Base-by-base conservation (phyloP, 2,113 vertebrate genomes). In the Herpailurus yagouaroundi region DNA sequence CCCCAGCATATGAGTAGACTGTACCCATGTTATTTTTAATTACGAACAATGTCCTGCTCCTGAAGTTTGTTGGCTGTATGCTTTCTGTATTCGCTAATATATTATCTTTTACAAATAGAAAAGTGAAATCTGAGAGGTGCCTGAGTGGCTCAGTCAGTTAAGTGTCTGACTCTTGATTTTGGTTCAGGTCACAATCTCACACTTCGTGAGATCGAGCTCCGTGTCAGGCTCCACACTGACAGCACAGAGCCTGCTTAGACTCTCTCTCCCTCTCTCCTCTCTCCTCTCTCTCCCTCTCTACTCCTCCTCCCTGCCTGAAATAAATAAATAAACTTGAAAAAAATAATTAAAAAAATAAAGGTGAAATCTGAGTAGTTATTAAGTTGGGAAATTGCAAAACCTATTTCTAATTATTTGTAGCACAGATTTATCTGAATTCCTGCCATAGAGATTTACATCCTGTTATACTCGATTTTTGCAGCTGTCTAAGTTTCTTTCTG, bases 401-500 rank as follows among this genome's bases (percentile, higher is more conserved):
- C 84, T 14, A 7, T 48, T 71, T 95, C 69, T 69, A 74, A 77
- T 96, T 45, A 55, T 36, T 48, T 31, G 4, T 93, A 66, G 64
- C 27, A 77, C 21, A 89, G 38, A 18, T 91, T 91, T 86, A 15
- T 41, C 73, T 64, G 73, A 36, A 79, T 82, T 94, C 50, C 93
- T 94, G 60, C 60, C 36, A 23, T 38, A 69, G 50, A 88, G 57
- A 63, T 80, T 45, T 68, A 57, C 36, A 38, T 86, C 77, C n/a
- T 52, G 9, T 77, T 83, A 14, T 31, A 25, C 57, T 84, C 23
- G 19, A 50, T 71, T 66, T 97, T 89, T 80, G 50, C 68, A 85
- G 29, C 84, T 69, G 45, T 48, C 23, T 97, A 76, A 76, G 21
- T 55, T 7, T 96, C 82, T 97, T 96, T 94, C 76, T 95, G 95